These are phyloP conservation scores for Leptatherina wallacei DNA, from an alignment of 2,797 vertebrate species.

Conservation along the genomic window DNA sequence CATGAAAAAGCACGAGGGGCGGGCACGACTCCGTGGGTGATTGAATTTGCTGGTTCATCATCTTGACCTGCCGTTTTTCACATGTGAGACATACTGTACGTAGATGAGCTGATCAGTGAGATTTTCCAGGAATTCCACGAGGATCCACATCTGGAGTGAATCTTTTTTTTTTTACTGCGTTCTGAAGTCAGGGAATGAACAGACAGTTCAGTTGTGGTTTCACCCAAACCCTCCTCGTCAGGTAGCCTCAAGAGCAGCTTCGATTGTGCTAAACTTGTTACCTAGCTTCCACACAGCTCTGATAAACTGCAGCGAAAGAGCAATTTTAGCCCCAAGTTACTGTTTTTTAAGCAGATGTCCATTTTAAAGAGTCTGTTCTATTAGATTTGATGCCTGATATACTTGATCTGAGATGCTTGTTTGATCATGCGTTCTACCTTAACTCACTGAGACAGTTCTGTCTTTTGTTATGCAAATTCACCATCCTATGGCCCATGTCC, in stretches of 20 bases:
- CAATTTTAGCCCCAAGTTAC: constrained; percentile 20
- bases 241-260: constrained; percentile 49
- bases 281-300: constrained; percentile 17
- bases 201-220: constrained; percentile 41
- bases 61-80: constrained; percentile 49
- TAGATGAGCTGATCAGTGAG: constrained; percentile 42
- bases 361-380: constrained; percentile 32
- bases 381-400: constrained; percentile 32
- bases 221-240: constrained; percentile 36
- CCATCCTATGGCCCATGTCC: constrained; percentile 61
- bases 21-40: not conserved
- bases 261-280: constrained; percentile 39
- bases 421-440: constrained; percentile 60
- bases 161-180: constrained; percentile 40
- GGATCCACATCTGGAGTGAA: constrained; percentile 73
- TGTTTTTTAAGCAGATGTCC: constrained; percentile 37
- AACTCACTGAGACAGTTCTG: constrained; percentile 45
- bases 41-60: constrained; percentile 17
- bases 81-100: constrained; percentile 25
- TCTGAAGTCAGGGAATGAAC: constrained; percentile 48
- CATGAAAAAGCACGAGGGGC: not conserved
- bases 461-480: constrained; percentile 70
- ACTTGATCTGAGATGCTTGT: constrained; percentile 39
- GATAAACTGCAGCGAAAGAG: constrained; percentile 8
- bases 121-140: constrained; percentile 67